These are phyloP conservation scores for Calameuta pallipes DNA, from an alignment of 2,888 invertebrate genomes.

Conservation along the genomic window DNA sequence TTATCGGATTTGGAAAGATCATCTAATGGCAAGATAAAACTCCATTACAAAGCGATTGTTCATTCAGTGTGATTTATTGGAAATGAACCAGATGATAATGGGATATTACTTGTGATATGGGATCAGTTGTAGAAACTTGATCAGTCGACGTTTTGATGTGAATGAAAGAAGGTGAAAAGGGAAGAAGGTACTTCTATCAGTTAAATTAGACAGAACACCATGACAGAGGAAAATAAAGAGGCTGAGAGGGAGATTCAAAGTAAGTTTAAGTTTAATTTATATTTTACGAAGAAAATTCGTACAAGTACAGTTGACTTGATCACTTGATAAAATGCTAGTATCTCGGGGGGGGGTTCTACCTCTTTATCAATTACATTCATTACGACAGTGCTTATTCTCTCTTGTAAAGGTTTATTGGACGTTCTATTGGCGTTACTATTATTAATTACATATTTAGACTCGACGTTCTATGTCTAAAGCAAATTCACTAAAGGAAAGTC, in stretches of 20 bases:
- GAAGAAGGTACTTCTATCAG: not conserved
- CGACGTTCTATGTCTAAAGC: not conserved
- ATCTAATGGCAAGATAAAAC: not conserved
- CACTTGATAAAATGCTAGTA: not conserved
- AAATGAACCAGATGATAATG: not conserved
- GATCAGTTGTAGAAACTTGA: not conserved
- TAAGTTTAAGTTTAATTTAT: not conserved
- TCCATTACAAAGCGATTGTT: not conserved
- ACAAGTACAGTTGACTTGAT: not conserved
- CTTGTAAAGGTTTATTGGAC: not conserved
- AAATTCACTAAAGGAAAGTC: not conserved
- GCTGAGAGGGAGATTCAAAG: not conserved
- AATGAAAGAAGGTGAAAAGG: not conserved
- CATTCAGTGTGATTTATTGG: not conserved
- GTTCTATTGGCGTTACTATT: not conserved
- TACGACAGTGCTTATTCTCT: not conserved
- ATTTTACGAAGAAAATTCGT: not conserved
- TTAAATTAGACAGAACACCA: not conserved
- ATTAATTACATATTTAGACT: not conserved
- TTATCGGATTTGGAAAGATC: not conserved
- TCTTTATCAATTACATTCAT: not conserved
- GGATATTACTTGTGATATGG: not conserved
- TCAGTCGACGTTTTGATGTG: not conserved
- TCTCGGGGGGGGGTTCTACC: not conserved
- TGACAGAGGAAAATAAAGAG: not conserved